These are phyloP conservation scores for Orthonychiurus folsomi DNA, from an alignment of 2,888 invertebrate genomes.

Conservation along the genomic window DNA sequence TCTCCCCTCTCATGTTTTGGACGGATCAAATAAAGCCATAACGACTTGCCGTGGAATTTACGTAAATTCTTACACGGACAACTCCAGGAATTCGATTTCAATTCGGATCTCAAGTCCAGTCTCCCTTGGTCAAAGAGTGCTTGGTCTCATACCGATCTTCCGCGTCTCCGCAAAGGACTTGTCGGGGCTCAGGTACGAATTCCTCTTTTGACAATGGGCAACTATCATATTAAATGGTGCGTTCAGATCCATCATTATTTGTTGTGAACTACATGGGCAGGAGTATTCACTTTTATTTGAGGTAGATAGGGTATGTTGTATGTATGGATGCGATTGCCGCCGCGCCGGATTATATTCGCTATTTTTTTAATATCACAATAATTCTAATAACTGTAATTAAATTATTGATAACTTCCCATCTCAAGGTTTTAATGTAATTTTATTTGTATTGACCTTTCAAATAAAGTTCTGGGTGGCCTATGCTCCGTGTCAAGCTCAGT, in stretches of 20 bases:
- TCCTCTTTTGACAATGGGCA: not conserved
- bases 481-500: conserved; percentile 56
- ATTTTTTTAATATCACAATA: too few species aligned
- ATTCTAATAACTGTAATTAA: too few species aligned
- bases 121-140: conserved; percentile 42
- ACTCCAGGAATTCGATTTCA: conserved; percentile 42
- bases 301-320: too few species aligned
- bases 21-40: conserved; percentile 40
- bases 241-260: not conserved
- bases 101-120: conserved; percentile 38
- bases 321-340: too few species aligned
- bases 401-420: too few species aligned
- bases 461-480: conserved; percentile 57
- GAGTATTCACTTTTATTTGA: not conserved
- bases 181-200: conserved; percentile 46
- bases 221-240: not conserved
- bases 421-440: not conserved
- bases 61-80: conserved; percentile 42
- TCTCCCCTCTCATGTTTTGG: not conserved
- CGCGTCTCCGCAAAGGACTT: conserved; percentile 44
- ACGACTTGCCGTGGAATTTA: conserved; percentile 44
- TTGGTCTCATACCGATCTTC: conserved; percentile 48
- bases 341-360: too few species aligned
- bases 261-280: not conserved
- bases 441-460: conserved; percentile 33